Evolutionary conservation across 2,888 invertebrate species (phyloP).

Genomic region (Phragmatobia fuliginosa): DNA sequence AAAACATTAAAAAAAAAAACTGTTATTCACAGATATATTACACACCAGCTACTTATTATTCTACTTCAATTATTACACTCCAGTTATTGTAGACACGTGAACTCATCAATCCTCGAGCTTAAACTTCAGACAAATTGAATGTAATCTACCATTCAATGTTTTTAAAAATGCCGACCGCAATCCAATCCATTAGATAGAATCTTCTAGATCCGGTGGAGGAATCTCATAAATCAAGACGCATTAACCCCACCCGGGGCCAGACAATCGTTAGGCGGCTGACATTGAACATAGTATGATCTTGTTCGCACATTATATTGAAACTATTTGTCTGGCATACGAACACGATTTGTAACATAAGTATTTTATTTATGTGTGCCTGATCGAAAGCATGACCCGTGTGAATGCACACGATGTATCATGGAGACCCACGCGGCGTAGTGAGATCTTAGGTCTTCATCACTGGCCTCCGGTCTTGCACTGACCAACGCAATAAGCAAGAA

Average conservation of each 20-base stretch:
- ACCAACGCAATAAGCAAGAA: no score
- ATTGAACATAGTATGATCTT: slow-evolving; percentile 27
- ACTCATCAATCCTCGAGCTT: slow-evolving; percentile 23
- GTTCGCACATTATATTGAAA: slow-evolving; percentile 7
- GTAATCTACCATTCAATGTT: slow-evolving; percentile 13
- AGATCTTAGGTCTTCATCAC: no score
- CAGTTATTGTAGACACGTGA: neutral
- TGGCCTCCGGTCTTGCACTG: no score
- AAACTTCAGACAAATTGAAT: slow-evolving; percentile 22
- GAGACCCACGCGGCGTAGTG: no score
- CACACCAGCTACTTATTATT: neutral
- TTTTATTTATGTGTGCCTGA: no score
- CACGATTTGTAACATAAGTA: slow-evolving; percentile 3
- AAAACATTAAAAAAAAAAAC: no score
- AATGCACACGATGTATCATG: no score
- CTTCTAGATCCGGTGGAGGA: slow-evolving; percentile 18
- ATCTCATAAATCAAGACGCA: slow-evolving; percentile 37
- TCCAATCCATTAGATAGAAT: slow-evolving; percentile 21
- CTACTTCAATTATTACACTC: neutral
- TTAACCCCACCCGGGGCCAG: slow-evolving; percentile 21
- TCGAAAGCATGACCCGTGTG: no score
- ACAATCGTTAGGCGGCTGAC: slow-evolving; percentile 30
- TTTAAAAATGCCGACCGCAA: slow-evolving; percentile 17
- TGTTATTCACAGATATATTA: no score
- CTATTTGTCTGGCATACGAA: neutral